phyloP scores from a whole-genome alignment of 1,140 invertebrate genomes.

The Caenorhabditis elegans region WBcel235 BX284605.5:11510001-11510500 shows the following conservation, averaged over 20 bases:
- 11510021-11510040: neutral
- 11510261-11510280: conserved; percentile 47
- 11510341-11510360: conserved; percentile 35
- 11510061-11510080: conserved; percentile 5
- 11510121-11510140: neutral
- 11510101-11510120: conserved; percentile 26
- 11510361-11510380: neutral
- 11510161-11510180: neutral
- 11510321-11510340: conserved; percentile 38
- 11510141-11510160: conserved; percentile 15
- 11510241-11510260: conserved; percentile 34
- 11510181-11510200: neutral
- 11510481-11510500: neutral
- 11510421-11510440: conserved; percentile 53
- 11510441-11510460: conserved; percentile 45
- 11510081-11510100: neutral
- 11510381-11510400: neutral
- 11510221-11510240: neutral
- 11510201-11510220: conserved; percentile 16
- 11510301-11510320: conserved; percentile 66
- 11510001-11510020: conserved; percentile 6
- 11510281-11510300: conserved; percentile 68
- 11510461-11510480: conserved; percentile 12
- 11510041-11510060: neutral
- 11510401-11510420: conserved; percentile 62